Conservation (phyloP, 2,888 invertebrate genomes). For the Panzeria rudis region DNA sequence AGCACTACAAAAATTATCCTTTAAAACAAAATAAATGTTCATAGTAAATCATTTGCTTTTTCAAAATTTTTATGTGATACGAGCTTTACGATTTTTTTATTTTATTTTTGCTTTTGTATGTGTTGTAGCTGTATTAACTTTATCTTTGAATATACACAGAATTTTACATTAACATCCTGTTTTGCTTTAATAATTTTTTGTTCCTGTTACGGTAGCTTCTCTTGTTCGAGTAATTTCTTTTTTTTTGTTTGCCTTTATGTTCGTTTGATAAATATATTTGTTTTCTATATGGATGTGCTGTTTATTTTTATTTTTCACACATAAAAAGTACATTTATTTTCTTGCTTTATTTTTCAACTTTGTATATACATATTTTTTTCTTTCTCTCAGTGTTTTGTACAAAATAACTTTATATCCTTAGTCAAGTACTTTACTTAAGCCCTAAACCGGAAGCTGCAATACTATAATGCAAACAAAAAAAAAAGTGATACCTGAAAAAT, state of each 20-base stretch:
- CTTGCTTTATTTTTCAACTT: conserved; percentile 41
- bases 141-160: conserved; percentile 23
- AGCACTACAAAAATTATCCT: not conserved
- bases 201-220: not conserved
- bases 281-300: conserved; percentile 8
- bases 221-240: not conserved
- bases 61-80: not conserved
- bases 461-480: conserved; percentile 4
- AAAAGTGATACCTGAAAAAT: conserved; percentile 11
- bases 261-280: not conserved
- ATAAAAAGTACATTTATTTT: conserved; percentile 58
- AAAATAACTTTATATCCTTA: conserved; percentile 61
- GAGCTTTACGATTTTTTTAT: conserved; percentile 5
- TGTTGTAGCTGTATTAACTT: conserved; percentile 31
- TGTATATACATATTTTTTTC: conserved; percentile 9
- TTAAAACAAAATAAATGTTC: not conserved
- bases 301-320: conserved; percentile 20
- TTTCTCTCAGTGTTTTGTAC: conserved; percentile 12
- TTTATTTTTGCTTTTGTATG: not conserved
- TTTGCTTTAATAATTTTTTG: conserved; percentile 18
- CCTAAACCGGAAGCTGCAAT: conserved; percentile 56
- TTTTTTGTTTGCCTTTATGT: not conserved
- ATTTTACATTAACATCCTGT: conserved; percentile 62
- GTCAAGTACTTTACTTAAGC: conserved; percentile 59
- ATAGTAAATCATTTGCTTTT: not conserved